Evolutionary conservation across 2,113 vertebrate species (phyloP).

Genomic region (Odocoileus virginianus): DNA sequence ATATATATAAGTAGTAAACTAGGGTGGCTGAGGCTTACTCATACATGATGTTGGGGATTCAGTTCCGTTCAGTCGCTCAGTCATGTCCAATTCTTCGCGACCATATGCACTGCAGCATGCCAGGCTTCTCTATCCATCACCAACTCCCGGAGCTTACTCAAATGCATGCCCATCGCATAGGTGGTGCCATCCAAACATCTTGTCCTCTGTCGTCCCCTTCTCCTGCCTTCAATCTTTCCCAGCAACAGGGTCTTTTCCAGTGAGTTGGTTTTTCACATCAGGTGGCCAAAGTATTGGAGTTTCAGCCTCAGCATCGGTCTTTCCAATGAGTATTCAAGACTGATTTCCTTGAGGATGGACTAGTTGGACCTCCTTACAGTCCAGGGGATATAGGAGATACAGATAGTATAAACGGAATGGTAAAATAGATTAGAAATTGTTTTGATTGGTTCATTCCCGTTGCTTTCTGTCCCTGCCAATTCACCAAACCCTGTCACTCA

Average conservation of each 20-base stretch:
- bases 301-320: not conserved
- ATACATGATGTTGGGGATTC: not conserved
- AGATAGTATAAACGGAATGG: not conserved
- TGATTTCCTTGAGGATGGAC: not conserved
- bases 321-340: not conserved
- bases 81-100: accelerated
- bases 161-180: accelerated
- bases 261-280: not conserved
- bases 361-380: not conserved
- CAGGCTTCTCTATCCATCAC: not conserved
- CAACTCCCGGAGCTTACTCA: accelerated
- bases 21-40: not conserved
- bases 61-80: not conserved
- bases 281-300: not conserved
- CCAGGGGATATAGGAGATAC: not conserved
- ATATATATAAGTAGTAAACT: not conserved
- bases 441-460: not conserved
- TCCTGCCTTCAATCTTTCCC: not conserved
- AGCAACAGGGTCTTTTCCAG: not conserved
- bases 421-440: not conserved
- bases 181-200: not conserved
- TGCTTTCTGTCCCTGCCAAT: not conserved
- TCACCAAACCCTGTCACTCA: not conserved
- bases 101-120: accelerated
- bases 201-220: not conserved